A percentile compares a stretch with the other conserved stretches of the same genome.
These are phyloP conservation scores for Promerops cafer DNA, from an alignment of 2,113 vertebrate species.

Conservation along the genomic window DNA sequence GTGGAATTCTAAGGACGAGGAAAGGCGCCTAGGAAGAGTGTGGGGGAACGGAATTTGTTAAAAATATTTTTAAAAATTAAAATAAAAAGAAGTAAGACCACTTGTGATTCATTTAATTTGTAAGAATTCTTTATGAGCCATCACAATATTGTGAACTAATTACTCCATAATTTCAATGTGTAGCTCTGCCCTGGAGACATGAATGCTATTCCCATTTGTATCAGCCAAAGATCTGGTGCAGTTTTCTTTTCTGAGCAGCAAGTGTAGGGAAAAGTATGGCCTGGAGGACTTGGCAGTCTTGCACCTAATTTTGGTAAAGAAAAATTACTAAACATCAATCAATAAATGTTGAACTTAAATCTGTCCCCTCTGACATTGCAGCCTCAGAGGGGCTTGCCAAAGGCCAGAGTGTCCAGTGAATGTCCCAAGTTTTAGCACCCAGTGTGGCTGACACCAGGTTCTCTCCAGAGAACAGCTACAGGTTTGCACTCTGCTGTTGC, in stretches of 20 bases:
- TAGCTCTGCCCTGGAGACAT: not conserved
- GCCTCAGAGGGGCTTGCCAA: not conserved
- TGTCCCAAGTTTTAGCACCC: accelerated
- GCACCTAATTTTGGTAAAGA: not conserved
- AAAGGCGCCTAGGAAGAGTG: not conserved
- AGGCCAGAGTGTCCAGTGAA: not conserved
- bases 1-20: not conserved
- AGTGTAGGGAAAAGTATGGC: not conserved
- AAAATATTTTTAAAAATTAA: not conserved
- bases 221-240: not conserved
- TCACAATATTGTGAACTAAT: not conserved
- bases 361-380: not conserved
- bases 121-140: not conserved
- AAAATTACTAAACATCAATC: not conserved
- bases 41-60: not conserved
- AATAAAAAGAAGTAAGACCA: not conserved
- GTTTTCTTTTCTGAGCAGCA: not conserved
- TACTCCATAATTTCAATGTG: not conserved
- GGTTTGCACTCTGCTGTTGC: not conserved
- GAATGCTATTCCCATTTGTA: not conserved
- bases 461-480: not conserved
- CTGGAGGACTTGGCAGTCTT: not conserved
- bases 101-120: not conserved
- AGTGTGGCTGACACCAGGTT: not conserved
- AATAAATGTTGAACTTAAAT: not conserved